These are phyloP conservation scores for Narcine bancroftii DNA, from an alignment of 2,113 vertebrate species.

Conservation along the genomic window DNA sequence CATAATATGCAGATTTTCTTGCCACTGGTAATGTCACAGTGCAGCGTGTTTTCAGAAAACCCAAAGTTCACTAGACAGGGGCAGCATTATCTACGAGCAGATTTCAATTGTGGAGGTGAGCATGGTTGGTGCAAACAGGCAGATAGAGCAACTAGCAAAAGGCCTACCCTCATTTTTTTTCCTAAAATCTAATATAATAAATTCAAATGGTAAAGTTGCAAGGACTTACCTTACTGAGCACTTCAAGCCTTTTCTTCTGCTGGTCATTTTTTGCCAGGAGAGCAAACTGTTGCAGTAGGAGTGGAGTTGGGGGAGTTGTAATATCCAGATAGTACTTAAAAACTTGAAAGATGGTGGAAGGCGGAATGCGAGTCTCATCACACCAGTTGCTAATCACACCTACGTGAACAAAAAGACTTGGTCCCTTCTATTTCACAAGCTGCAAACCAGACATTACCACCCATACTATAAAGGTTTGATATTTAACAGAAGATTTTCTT, in stretches of 20 bases:
- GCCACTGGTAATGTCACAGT: background rate
- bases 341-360: constrained; percentile 90
- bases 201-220: background rate
- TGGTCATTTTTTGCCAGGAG: constrained; percentile 79
- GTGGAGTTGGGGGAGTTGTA: constrained; percentile 82
- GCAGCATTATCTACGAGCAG: background rate
- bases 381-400: constrained; percentile 96
- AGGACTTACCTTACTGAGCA: constrained; percentile 82
- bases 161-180: background rate
- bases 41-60: background rate
- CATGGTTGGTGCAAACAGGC: background rate
- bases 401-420: constrained; percentile 45
- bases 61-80: background rate
- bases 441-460: background rate
- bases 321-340: constrained; percentile 96
- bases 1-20: background rate
- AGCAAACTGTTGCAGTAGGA: constrained; percentile 88
- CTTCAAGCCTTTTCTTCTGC: constrained; percentile 77
- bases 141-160: background rate
- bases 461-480: background rate
- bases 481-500: background rate
- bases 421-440: background rate
- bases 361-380: constrained; percentile 75
- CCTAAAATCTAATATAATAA: background rate
- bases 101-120: background rate